phyloP scores from a whole-genome alignment of 2,797 vertebrate species.

The Microcaecilia unicolor region DNA sequence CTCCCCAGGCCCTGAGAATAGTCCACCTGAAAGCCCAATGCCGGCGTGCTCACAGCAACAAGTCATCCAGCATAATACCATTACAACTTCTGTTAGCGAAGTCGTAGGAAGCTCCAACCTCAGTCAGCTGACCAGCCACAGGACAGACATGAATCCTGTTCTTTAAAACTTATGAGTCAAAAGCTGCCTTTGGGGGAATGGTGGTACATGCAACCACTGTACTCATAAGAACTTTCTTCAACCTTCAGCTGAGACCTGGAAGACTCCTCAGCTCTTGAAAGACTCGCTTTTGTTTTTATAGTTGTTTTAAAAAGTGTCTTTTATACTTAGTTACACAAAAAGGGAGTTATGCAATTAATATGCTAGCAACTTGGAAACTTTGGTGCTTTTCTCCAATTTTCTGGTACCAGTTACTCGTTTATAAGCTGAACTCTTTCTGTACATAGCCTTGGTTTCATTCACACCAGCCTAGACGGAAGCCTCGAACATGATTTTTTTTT shows the following conservation, averaged over 20 bases:
- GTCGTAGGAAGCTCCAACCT: slow-evolving; percentile 75
- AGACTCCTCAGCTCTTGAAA: slow-evolving; percentile 60
- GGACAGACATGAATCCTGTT: slow-evolving; percentile 95
- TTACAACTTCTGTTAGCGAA: slow-evolving; percentile 85
- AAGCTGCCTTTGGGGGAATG: slow-evolving; percentile 47
- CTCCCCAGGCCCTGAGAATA: slow-evolving; percentile 91
- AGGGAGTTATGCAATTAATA: slow-evolving; percentile 75
- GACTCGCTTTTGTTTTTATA: slow-evolving; percentile 66
- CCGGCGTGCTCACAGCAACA: slow-evolving; percentile 91
- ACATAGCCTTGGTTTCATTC: slow-evolving; percentile 53
- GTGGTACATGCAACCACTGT: slow-evolving; percentile 38
- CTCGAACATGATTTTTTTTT: slow-evolving; percentile 29
- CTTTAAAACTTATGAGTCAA: slow-evolving; percentile 67
- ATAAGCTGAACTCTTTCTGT: slow-evolving; percentile 62
- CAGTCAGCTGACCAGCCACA: slow-evolving; percentile 80
- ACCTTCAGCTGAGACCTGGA: slow-evolving; percentile 65
- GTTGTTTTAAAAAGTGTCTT: no score
- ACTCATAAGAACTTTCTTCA: slow-evolving; percentile 62
- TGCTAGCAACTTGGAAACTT: slow-evolving; percentile 65
- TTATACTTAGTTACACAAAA: slow-evolving; percentile 68
- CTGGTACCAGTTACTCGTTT: slow-evolving; percentile 75
- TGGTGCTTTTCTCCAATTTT: slow-evolving; percentile 64
- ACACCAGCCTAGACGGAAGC: slow-evolving; percentile 36
- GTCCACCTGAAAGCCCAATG: slow-evolving; percentile 81
- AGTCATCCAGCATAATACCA: slow-evolving; percentile 98